Base-by-base conservation (phyloP, 2,113 vertebrate genomes). In the Ramphastos sulfuratus region DNA sequence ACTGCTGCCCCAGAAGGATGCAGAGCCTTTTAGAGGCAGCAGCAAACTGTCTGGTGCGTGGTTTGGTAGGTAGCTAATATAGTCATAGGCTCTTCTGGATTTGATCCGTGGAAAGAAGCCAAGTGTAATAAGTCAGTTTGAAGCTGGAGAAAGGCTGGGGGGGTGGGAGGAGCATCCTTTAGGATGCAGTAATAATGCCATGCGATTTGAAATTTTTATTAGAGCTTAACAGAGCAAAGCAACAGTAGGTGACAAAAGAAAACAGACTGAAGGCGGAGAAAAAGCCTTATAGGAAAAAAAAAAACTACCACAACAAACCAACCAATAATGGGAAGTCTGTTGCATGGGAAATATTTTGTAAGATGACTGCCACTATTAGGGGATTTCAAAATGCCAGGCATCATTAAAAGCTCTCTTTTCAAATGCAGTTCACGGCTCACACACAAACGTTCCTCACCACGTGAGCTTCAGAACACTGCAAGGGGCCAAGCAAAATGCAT, bases 341-440 rank as follows among this genome's bases (percentile, higher is more conserved):
- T 95, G 93, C 85, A 95, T 50, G 87, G 94, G 94, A 94, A 95
- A 93, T 96, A 94, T 91, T 96, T 95, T 91, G 90, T 75, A 85
- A 96, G 95, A 81, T 79, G 92, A 90, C 93, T 94, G 93, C 93
- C 92, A 65, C 94, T 85, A 85, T 75, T 56, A 94, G 86, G 81
- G 88, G 90, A 79, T 87, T 91, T 92, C 91, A 55, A 91, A 93
- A 95, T 81, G 92, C 90, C 96, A 88, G 61, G 92, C 15, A 4
- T 94, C 94, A 96, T 96, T 96, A 95, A 95, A 96, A 96, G 94
- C 93, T 94, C 91, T 83, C 95, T 94, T 96, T 95, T 96, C 92
- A 91, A 84, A 96, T 95, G 93, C 94, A 84, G 88, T 91, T 92
- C 96, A 95, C 60, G 44, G 93, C 94, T 95, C 87, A 19, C 89